phyloP scores from a whole-genome alignment of 1,140 invertebrate species.

The Apis cerana region DNA sequence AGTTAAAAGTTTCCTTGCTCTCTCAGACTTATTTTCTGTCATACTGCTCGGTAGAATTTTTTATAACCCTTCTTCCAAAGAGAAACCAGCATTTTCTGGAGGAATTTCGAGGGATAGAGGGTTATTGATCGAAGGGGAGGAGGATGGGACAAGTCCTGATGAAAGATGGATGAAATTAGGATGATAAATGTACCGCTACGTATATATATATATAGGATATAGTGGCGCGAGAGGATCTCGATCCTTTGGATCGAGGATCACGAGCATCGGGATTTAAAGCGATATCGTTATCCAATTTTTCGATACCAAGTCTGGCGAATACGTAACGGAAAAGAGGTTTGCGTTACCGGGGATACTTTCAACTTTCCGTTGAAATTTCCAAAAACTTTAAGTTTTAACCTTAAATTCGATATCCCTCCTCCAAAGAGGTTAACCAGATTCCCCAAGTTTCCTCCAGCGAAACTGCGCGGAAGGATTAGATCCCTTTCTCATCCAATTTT shows the following conservation, averaged over 20 bases:
- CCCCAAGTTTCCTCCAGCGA: neutral
- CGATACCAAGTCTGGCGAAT: neutral
- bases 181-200: slow-evolving; percentile 12
- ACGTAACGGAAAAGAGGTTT: no score
- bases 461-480: neutral
- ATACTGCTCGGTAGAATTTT: no score
- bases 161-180: slow-evolving; percentile 31
- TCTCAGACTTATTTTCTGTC: no score
- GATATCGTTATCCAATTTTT: neutral
- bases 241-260: neutral
- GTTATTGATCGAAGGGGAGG: slow-evolving; percentile 25
- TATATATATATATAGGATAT: no score
- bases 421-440: neutral
- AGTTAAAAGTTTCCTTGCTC: no score
- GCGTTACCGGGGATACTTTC: no score
- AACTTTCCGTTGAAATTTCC: neutral
- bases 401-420: neutral
- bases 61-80: neutral
- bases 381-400: neutral
- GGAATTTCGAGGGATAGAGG: neutral
- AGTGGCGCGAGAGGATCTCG: neutral
- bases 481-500: neutral
- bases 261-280: neutral
- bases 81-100: neutral
- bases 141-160: neutral